Conservation (phyloP, 2,113 vertebrate genomes). For the Lophura nycthemera region DNA sequence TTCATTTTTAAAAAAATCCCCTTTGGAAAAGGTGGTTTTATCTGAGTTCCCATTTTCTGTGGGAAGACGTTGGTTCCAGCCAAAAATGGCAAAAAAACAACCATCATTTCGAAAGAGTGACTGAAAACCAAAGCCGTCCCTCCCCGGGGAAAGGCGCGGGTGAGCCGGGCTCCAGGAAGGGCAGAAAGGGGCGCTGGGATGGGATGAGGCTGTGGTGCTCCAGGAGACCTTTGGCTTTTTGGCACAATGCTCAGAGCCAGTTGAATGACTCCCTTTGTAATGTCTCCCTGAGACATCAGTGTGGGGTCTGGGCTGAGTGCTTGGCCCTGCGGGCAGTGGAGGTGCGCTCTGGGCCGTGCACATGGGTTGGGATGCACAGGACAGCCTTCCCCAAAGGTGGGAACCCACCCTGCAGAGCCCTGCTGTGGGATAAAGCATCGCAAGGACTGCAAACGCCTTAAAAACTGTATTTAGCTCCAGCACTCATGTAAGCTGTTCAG, state of each 20-base stretch:
- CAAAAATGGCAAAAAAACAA: background rate
- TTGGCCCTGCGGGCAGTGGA: no score
- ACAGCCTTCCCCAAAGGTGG: background rate
- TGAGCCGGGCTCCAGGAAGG: background rate
- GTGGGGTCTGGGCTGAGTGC: background rate
- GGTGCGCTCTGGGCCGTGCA: background rate
- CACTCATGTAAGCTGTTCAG: background rate
- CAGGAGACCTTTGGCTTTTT: background rate
- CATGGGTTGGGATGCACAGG: background rate
- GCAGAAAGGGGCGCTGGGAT: background rate
- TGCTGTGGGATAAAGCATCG: background rate
- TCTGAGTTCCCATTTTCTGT: slow-evolving; percentile 24
- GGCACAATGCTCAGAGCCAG: background rate
- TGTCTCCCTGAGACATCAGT: background rate
- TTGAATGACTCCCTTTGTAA: background rate
- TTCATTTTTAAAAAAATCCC: background rate
- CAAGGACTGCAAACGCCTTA: background rate
- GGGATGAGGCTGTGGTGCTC: background rate
- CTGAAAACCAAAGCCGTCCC: background rate
- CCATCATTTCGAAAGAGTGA: background rate
- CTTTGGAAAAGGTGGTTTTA: slow-evolving; percentile 59
- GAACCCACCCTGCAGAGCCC: background rate
- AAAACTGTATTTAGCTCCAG: background rate
- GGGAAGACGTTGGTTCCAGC: slow-evolving; percentile 24
- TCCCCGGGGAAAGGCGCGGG: no score